Evolutionary conservation across 2,888 invertebrate genomes (phyloP).

Genomic region (Dioctria rufipes): DNA sequence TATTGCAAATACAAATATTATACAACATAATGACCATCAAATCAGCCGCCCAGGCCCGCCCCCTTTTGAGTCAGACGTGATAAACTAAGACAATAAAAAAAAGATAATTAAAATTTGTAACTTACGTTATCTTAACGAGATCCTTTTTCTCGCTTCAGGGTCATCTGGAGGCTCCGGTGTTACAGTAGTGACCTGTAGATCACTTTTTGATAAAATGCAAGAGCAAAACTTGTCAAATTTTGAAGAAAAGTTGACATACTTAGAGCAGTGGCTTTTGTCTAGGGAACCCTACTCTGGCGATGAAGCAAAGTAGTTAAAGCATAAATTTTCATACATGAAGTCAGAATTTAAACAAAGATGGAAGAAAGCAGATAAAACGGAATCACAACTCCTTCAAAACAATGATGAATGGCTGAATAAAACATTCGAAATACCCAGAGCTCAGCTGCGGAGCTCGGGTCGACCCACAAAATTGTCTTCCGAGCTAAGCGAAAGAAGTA

Average conservation of each 20-base stretch:
- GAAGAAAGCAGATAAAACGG: constrained; percentile 14
- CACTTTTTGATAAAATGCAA: constrained; percentile 30
- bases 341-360: constrained; percentile 24
- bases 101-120: no score
- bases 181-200: constrained; percentile 19
- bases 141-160: no score
- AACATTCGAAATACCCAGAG: constrained; percentile 2
- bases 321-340: not conserved
- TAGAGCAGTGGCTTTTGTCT: constrained; percentile 23
- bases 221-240: constrained; percentile 37
- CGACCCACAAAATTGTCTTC: not conserved
- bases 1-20: no score
- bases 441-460: not conserved
- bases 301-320: not conserved
- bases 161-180: not conserved
- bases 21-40: no score
- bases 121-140: no score
- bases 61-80: no score
- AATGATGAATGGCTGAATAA: constrained; percentile 24
- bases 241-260: constrained; percentile 25
- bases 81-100: no score
- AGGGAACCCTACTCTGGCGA: constrained; percentile 12
- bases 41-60: no score
- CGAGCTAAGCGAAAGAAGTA: not conserved
- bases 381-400: not conserved